A percentile compares a stretch with the other conserved stretches of the same genome.
phyloP scores from a whole-genome alignment of 2,113 vertebrate species.

The Acinonyx jubatus region DNA sequence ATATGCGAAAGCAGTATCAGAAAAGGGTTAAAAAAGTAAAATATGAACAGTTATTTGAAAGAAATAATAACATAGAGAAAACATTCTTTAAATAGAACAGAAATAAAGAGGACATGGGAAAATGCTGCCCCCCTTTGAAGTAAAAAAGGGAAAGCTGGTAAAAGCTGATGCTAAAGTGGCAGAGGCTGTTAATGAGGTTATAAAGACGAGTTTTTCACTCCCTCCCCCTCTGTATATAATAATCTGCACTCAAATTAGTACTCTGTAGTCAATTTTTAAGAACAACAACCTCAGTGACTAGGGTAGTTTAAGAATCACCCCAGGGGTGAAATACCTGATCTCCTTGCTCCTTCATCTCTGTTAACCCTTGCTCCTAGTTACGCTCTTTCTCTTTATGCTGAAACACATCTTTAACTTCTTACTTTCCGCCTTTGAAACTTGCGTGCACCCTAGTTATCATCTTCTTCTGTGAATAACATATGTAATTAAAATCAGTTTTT shows the following conservation, averaged over 20 bases:
- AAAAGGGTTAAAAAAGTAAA: conserved; percentile 59
- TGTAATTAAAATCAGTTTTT: conserved; percentile 38
- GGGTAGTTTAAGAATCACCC: neutral
- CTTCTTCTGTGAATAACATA: neutral
- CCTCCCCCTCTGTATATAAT: neutral
- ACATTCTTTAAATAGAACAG: conserved; percentile 46
- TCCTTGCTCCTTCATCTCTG: neutral
- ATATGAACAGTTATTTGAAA: conserved; percentile 49
- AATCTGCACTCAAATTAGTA: conserved; percentile 19
- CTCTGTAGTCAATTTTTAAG: neutral
- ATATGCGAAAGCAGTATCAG: neutral
- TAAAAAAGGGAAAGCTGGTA: conserved; percentile 35
- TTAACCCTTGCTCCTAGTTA: neutral
- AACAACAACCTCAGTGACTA: neutral
- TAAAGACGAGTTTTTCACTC: neutral
- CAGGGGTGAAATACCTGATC: neutral
- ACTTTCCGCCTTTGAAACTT: neutral
- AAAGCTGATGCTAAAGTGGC: neutral
- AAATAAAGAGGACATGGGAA: conserved; percentile 49
- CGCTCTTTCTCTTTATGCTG: neutral
- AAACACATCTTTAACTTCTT: neutral
- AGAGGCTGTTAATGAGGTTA: conserved; percentile 26
- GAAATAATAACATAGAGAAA: conserved; percentile 21
- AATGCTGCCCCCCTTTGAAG: conserved; percentile 75
- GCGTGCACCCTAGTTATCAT: neutral